Base-by-base conservation (phyloP, 2,888 invertebrate genomes). In the Pheosia tremula region DNA sequence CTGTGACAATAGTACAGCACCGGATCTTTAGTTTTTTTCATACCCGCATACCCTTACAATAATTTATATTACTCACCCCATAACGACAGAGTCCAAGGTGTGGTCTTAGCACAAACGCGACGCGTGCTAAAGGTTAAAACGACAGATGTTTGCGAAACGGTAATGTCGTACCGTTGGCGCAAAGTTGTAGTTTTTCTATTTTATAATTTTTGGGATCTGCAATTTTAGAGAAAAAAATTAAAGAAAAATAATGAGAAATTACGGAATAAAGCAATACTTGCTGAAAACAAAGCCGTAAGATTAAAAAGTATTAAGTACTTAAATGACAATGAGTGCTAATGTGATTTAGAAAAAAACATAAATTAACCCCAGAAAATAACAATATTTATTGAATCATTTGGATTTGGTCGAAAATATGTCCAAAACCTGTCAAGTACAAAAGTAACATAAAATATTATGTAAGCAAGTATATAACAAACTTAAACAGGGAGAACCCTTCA, bases 131-230 rank as follows among this genome's bases (percentile, higher is more conserved):
- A 89, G 86, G 87, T 86, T 74, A 87, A 24, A 66, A 56, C 50
- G 79, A 78, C 91, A 91, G 91, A 90, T 91, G 91, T 82, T 79
- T 66, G 73, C 63, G 41, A 45, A 67, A 77, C 80, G 74, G 83
- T 82, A 82, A 70, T 52, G 79, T 73, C 74, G 76, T 71, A 69
- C 5, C 11, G 47, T 47, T 47, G n/a, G 11, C 5, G n/a, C 47
- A 5, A 45, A 5, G 5, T 41, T n/a, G n/a, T 47, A 47, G 47
- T 47, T 13, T 50, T 50, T 13, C 50, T 9, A 50, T 50, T 50
- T 24, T 47, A 24, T 50, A 5, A 8, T 50, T 50, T 10, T 50
- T 24, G 13, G 50, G 50, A 24, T 50, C 50, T 24, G 8, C 10
- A 47, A n/a, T n/a, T n/a, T n/a, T 45, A 45, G 9, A 3, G 39